Percentiles rank a stretch among this genome's conserved stretches.
Conservation (phyloP, 2,113 vertebrate genomes). For the Tricholaema leucomelas region DNA sequence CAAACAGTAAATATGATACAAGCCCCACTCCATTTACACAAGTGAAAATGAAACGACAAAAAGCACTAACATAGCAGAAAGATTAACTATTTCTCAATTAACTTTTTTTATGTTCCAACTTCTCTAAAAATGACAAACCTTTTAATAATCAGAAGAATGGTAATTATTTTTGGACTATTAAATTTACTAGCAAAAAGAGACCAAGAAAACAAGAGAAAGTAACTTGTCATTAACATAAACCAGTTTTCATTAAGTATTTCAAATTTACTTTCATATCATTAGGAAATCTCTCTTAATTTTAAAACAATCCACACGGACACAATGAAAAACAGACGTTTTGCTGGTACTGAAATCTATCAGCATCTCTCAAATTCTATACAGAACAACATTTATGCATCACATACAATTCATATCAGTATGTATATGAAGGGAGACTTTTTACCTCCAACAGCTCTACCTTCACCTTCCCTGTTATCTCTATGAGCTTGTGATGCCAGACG, state of each 20-base stretch:
- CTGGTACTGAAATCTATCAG: not conserved
- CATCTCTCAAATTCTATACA: not conserved
- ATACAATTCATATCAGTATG: not conserved
- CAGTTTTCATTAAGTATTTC: not conserved
- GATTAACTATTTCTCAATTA: not conserved
- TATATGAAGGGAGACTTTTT: not conserved
- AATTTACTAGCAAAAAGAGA: not conserved
- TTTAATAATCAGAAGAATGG: not conserved
- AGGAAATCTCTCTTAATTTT: not conserved
- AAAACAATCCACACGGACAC: not conserved
- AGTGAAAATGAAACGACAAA: not conserved
- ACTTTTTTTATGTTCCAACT: not conserved
- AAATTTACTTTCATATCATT: not conserved
- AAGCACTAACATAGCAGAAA: not conserved
- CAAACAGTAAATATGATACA: not conserved
- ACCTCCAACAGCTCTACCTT: constrained; percentile 72
- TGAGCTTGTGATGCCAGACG: constrained; percentile 81
- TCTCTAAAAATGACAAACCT: not conserved
- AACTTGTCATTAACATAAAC: not conserved
- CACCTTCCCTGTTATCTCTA: constrained; percentile 72
- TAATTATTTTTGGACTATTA: not conserved
- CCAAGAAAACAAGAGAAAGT: not conserved
- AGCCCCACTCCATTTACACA: not conserved
- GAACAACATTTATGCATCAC: not conserved
- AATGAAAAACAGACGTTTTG: not conserved